phyloP scores from a whole-genome alignment of 1,140 invertebrate species.

The Propsilocerus akamusi region DNA sequence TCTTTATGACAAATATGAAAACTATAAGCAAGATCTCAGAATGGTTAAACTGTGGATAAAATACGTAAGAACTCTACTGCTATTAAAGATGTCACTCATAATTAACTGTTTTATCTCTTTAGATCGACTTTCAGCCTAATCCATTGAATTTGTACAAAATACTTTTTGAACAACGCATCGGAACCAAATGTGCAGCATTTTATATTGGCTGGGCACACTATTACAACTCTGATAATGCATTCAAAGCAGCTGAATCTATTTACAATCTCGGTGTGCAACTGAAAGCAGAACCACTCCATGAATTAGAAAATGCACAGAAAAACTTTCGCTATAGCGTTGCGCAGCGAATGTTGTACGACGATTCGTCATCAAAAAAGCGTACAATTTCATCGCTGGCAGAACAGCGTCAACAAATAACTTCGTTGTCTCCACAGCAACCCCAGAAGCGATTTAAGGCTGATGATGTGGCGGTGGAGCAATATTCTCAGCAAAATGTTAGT shows the following conservation, averaged over 20 bases:
- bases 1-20: slow-evolving; percentile 56
- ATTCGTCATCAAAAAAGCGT: slow-evolving; percentile 17
- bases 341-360: slow-evolving; percentile 33
- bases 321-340: slow-evolving; percentile 41
- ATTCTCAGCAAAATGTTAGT: neutral
- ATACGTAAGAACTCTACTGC: slow-evolving; percentile 47
- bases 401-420: slow-evolving; percentile 6
- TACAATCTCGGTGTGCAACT: slow-evolving; percentile 45
- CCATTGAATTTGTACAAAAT: slow-evolving; percentile 59
- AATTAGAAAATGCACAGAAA: slow-evolving; percentile 49
- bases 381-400: slow-evolving; percentile 3
- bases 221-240: slow-evolving; percentile 52
- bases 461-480: neutral
- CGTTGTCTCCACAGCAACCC: neutral
- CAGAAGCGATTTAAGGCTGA: neutral
- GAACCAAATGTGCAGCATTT: slow-evolving; percentile 50
- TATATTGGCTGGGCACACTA: slow-evolving; percentile 68
- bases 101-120: slow-evolving; percentile 14
- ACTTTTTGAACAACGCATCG: slow-evolving; percentile 49
- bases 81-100: neutral
- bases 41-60: slow-evolving; percentile 76
- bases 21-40: slow-evolving; percentile 68
- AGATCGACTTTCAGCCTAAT: slow-evolving; percentile 55
- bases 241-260: slow-evolving; percentile 53
- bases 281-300: slow-evolving; percentile 49